These are phyloP conservation scores for Micromesistius poutassou DNA, from an alignment of 2,797 vertebrate species.

Conservation along the genomic window DNA sequence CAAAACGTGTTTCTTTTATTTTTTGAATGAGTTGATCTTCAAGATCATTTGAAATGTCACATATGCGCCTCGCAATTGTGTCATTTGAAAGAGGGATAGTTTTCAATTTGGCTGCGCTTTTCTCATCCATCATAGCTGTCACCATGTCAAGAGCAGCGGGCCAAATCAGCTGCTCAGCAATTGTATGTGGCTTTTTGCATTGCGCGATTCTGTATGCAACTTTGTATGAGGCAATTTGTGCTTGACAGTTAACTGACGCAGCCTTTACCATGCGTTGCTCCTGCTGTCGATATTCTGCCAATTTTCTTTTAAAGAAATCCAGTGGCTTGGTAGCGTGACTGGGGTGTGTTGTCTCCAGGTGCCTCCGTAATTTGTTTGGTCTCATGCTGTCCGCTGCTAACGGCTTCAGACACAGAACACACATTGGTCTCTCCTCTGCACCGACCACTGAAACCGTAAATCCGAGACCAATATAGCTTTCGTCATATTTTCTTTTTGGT, in stretches of 20 bases:
- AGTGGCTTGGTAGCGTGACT: constrained; percentile 4
- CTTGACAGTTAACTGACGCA: constrained; percentile 4
- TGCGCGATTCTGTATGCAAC: constrained; percentile 2
- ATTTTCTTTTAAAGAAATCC: neutral
- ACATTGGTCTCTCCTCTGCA: neutral
- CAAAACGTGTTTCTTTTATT: neutral
- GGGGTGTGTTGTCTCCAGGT: neutral
- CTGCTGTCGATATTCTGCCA: neutral
- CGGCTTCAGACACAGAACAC: neutral
- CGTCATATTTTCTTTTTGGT: constrained; percentile 1
- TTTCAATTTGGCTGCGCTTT: neutral
- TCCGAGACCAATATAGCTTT: neutral
- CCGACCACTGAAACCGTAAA: neutral
- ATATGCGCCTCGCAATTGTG: neutral
- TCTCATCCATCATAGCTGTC: neutral
- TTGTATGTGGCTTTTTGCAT: constrained; percentile 14
- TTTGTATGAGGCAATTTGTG: neutral
- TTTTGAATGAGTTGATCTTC: neutral
- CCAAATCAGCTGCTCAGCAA: neutral
- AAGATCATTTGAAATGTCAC: neutral
- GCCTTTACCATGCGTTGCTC: neutral
- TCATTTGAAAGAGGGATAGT: constrained; percentile 2
- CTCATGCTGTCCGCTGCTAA: neutral
- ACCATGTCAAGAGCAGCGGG: neutral
- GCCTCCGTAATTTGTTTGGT: constrained; percentile 6